Evolutionary conservation across 2,113 vertebrate genomes (phyloP).

Genomic region (Chaenogobius annularis): DNA sequence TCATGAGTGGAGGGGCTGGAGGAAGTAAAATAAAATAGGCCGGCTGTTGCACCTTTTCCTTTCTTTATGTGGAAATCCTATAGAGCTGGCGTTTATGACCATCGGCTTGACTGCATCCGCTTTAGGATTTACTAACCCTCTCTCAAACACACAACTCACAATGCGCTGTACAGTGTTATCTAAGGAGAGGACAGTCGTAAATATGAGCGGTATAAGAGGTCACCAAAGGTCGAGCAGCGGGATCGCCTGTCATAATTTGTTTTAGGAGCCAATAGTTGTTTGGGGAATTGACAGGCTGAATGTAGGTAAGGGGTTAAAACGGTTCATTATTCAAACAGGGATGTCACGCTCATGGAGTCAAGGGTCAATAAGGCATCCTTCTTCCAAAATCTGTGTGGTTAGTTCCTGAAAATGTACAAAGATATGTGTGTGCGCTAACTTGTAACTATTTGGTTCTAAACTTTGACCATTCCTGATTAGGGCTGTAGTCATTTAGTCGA

Average conservation of each 20-base stretch:
- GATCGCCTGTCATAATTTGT: slow-evolving; percentile 86
- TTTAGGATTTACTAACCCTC: slow-evolving; percentile 66
- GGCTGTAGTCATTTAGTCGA: too few relatives aligned
- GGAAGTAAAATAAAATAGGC: slow-evolving; percentile 36
- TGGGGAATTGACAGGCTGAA: slow-evolving; percentile 67
- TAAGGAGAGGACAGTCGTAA: slow-evolving; percentile 62
- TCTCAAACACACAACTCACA: slow-evolving; percentile 2
- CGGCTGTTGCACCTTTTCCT: slow-evolving; percentile 59
- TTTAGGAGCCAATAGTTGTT: slow-evolving; percentile 80
- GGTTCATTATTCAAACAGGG: slow-evolving; percentile 16
- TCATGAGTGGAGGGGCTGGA: slow-evolving; percentile 1
- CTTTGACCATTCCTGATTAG: too few relatives aligned
- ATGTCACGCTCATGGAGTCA: neutral
- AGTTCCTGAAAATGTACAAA: neutral
- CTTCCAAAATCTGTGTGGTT: neutral
- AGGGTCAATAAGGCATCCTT: neutral
- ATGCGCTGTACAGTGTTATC: slow-evolving; percentile 59
- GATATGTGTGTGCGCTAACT: too few relatives aligned
- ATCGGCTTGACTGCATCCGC: slow-evolving; percentile 32
- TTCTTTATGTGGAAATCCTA: slow-evolving; percentile 75
- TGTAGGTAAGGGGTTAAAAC: slow-evolving; percentile 64
- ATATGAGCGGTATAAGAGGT: slow-evolving; percentile 71
- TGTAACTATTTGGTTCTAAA: too few relatives aligned
- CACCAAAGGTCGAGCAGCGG: slow-evolving; percentile 64
- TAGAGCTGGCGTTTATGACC: slow-evolving; percentile 71